Evolutionary conservation across 35 echinoderm and acorn worm genomes (phyloP), one percentile per base, ranked within the genome.

Genomic region (Eucidaris tribuloides): DNA sequence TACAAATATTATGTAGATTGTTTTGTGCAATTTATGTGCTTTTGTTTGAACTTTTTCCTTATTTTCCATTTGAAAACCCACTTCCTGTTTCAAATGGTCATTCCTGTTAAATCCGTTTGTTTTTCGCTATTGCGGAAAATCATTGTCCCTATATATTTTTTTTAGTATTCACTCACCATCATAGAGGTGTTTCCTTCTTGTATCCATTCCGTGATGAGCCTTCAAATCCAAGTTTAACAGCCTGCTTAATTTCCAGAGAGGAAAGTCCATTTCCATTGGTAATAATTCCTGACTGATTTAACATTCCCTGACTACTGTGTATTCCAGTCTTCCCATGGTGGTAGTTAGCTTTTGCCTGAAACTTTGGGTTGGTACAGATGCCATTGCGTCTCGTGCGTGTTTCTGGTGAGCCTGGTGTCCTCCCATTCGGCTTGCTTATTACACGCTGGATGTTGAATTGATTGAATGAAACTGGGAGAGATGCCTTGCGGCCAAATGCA

Each of bases 111-210:
- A n/a, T n/a, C n/a, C n/a, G n/a, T n/a, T n/a, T n/a, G n/a, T n/a
- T n/a, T n/a, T n/a, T n/a, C n/a, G n/a, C n/a, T n/a, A n/a, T n/a
- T n/a, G n/a, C n/a, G n/a, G n/a, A n/a, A n/a, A n/a, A n/a, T n/a
- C n/a, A n/a, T n/a, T n/a, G n/a, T n/a, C n/a, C n/a, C n/a, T n/a
- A n/a, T n/a, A n/a, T n/a, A n/a, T n/a, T n/a, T n/a, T n/a, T n/a
- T n/a, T n/a, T 52, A 52, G n/a, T 52, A n/a, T 52, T 9, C 9
- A 88, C 85, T 80, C 30, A 88, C 85, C 54, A 85, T 98, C 77
- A 93, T 24, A 99, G 63, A 3, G 96, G 96, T 58, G 96, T 99
- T 50, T 99, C 96, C 79, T 99, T 99, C 80, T 99, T 99, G 87
- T 83, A 93, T 24, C 96, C 96, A 87, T 99, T 99, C 55, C 83